These are phyloP conservation scores for Eurystomus gularis DNA, from an alignment of 2,113 vertebrate genomes.

Conservation along the genomic window DNA sequence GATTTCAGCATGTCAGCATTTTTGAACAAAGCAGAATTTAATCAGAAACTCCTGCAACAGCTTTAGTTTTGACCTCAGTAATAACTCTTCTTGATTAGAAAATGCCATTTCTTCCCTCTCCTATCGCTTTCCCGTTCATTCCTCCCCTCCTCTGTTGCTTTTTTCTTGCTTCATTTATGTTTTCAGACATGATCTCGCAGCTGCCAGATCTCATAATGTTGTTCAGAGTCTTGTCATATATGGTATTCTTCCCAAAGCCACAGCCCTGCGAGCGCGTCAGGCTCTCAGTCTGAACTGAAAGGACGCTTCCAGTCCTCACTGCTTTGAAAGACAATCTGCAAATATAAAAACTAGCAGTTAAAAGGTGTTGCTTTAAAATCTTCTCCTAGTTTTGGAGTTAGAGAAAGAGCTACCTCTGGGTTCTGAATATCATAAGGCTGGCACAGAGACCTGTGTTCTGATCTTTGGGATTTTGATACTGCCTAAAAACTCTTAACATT, in stretches of 20 bases:
- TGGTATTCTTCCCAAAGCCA: not conserved
- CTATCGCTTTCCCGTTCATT: not conserved
- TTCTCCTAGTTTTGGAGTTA: not conserved
- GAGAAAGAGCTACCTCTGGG: not conserved
- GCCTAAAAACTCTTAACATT: not conserved
- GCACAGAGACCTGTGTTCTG: not conserved
- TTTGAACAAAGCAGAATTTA: constrained; percentile 10
- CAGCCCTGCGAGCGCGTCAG: not conserved
- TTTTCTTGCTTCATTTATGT: not conserved
- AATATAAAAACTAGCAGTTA: not conserved
- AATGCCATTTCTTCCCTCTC: not conserved
- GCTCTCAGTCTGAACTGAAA: not conserved
- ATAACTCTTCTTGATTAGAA: not conserved
- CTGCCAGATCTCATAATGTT: not conserved
- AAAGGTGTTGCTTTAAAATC: not conserved
- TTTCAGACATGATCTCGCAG: not conserved
- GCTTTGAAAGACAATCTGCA: not conserved
- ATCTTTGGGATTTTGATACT: not conserved
- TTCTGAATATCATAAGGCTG: not conserved
- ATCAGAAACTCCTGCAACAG: constrained; percentile 24
- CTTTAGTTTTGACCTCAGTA: not conserved
- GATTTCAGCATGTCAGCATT: constrained; percentile 17
- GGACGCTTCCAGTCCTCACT: accelerated
- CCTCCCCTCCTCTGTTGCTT: not conserved
- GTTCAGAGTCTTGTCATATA: not conserved